phyloP scores from a whole-genome alignment of 2,113 vertebrate species.

The Syngnathus scovelli region DNA sequence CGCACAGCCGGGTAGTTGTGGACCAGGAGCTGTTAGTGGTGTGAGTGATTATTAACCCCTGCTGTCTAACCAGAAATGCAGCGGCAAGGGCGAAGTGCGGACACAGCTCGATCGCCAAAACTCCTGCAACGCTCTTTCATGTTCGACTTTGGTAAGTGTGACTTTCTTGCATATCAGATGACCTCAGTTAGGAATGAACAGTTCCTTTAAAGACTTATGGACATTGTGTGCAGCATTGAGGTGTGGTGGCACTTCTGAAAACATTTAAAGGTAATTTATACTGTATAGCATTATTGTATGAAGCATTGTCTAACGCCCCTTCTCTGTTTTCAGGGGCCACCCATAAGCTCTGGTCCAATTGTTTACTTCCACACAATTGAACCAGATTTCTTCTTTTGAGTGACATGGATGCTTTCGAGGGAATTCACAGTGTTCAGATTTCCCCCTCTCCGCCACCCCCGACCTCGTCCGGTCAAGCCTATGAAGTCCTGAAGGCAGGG shows the following conservation, averaged over 20 bases:
- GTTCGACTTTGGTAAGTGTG: slow-evolving; percentile 45
- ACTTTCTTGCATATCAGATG: not conserved
- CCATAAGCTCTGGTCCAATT: not conserved
- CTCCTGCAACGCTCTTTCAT: not conserved
- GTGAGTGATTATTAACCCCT: slow-evolving; percentile 68
- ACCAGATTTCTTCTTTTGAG: not conserved
- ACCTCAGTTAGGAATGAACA: not conserved
- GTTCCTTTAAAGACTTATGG: not conserved
- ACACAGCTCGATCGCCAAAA: slow-evolving; percentile 13
- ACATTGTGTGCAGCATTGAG: not conserved
- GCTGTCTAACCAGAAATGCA: slow-evolving; percentile 29
- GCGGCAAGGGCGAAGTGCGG: slow-evolving; percentile 30
- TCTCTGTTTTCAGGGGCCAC: slow-evolving; percentile 1
- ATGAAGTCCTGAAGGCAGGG: slow-evolving; percentile 60
- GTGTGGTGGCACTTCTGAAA: not conserved
- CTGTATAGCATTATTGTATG: not conserved
- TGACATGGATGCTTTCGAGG: slow-evolving; percentile 71
- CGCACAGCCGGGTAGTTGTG: slow-evolving; percentile 20
- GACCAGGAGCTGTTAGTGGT: slow-evolving; percentile 37
- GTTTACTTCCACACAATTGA: not conserved
- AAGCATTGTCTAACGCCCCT: not conserved
- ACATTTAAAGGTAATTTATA: not conserved
- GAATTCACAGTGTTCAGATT: slow-evolving; percentile 67
- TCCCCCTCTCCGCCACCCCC: slow-evolving; percentile 58
- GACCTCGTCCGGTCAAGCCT: slow-evolving; percentile 46